These are phyloP conservation scores for Tachycineta bicolor DNA, from an alignment of 2,113 vertebrate genomes.

Conservation along the genomic window DNA sequence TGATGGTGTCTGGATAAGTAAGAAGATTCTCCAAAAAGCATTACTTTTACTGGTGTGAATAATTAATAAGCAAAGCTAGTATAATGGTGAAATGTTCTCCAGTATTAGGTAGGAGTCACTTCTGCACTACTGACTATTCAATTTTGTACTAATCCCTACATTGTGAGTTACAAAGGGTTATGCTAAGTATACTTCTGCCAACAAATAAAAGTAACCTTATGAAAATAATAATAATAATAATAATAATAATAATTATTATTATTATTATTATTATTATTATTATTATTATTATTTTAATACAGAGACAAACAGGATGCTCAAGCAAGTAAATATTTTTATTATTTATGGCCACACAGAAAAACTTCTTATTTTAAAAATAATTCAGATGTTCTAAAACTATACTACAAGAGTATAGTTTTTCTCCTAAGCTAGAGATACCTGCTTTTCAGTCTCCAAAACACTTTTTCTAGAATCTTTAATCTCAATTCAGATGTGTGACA, in stretches of 20 bases:
- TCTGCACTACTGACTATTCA: neutral
- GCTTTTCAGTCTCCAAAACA: neutral
- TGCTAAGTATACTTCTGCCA: neutral
- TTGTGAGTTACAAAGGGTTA: neutral
- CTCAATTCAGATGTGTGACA: neutral
- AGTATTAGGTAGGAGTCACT: neutral
- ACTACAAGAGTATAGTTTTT: neutral
- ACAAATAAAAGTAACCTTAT: neutral
- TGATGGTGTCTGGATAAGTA: neutral
- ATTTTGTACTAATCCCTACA: neutral
- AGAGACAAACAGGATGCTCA: neutral
- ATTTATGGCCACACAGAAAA: neutral
- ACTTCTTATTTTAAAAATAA: neutral
- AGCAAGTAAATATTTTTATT: neutral
- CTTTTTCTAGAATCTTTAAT: neutral
- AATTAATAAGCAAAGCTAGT: neutral
- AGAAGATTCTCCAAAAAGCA: neutral
- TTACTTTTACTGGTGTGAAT: neutral
- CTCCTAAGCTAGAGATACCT: neutral
- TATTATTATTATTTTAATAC: neutral
- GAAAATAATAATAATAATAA: neutral
- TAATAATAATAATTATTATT: too few species aligned
- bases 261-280: neutral
- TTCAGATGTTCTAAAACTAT: neutral
- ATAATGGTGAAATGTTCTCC: neutral